These are phyloP conservation scores for Megalurothrips usitatus DNA, from an alignment of 2,888 invertebrate genomes.

Conservation along the genomic window DNA sequence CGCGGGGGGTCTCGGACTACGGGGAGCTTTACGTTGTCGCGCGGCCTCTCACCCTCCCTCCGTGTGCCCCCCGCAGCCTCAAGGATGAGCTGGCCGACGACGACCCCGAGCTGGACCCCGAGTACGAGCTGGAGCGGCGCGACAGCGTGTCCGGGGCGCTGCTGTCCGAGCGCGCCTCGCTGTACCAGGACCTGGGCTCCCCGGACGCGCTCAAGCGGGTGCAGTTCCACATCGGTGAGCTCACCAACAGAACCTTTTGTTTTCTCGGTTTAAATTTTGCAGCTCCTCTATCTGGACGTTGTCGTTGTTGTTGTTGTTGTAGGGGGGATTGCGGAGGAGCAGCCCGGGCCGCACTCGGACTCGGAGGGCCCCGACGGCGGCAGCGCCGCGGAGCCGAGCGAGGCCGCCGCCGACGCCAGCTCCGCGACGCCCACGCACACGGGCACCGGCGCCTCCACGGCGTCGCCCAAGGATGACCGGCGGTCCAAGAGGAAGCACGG, in stretches of 20 bases:
- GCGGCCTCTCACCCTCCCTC: neutral
- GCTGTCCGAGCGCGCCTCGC: constrained; percentile 36
- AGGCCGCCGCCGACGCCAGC: constrained; percentile 38
- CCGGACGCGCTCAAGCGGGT: constrained; percentile 39
- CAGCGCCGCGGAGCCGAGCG: constrained; percentile 41
- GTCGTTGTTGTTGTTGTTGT: neutral
- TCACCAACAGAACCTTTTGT: neutral
- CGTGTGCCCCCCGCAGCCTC: neutral
- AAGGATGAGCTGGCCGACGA: constrained; percentile 14
- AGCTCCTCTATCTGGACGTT: no score
- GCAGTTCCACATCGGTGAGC: constrained; percentile 42
- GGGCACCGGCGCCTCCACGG: constrained; percentile 39
- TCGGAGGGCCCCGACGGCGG: constrained; percentile 38
- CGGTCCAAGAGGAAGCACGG: constrained; percentile 37
- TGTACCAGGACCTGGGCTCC: constrained; percentile 34
- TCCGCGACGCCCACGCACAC: constrained; percentile 36
- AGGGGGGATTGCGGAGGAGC: constrained; percentile 31
- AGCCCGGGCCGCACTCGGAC: constrained; percentile 29
- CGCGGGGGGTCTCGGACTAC: neutral
- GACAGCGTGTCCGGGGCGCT: constrained; percentile 33
- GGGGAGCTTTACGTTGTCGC: neutral
- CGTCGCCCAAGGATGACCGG: constrained; percentile 39
- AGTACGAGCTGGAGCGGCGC: neutral
- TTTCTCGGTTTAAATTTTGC: no score
- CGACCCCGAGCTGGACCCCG: neutral